Evolutionary conservation across 2,888 invertebrate species (phyloP), one percentile per base, ranked within the genome.

Genomic region (Drosophila colorata): DNA sequence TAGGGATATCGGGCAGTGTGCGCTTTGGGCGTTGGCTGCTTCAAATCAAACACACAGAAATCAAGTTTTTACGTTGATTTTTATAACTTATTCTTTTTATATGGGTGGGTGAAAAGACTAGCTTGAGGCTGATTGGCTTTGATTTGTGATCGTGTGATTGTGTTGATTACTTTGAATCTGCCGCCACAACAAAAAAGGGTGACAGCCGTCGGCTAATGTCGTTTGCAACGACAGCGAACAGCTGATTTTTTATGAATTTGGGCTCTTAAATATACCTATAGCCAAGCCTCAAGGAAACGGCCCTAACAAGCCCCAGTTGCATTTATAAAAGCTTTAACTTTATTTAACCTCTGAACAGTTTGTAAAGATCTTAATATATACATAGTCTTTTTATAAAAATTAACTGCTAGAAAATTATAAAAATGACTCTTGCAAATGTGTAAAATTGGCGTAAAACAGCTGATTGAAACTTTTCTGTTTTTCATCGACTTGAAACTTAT

Each of bases 81-180:
- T 46, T 16, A 37, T 46, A 11, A 13, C 1, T 13, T 33, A 33
- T 33, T 33, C 13, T 33, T 38, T 48, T 47, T 41, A 13, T 40
- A 47, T 64, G 31, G 56, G 60, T 61, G 60, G 60, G 60, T 61
- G 58, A 41, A 44, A 41, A 41, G 33, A 40, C n/a, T 28, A 9
- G 33, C 38, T 7, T 9, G 13, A 31, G 46, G 4, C 18, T 53
- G 66, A 65, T 65, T 65, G 52, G 13, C 52, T 46, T 40, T 9
- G 37, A 37, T 23, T 11, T 49, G 46, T 25, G 1, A 38, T 11
- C 23, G 13, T 41, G 9, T 8, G 20, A 31, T 25, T 43, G 28
- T 60, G 31, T 46, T 46, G 49, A 65, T 72, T 55, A 47, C 65
- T 59, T 58, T 64, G 58, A 53, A 46, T 25, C 0, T 40, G 56